Percentiles rank a stretch among this genome's conserved stretches.
Evolutionary conservation across 2,113 vertebrate genomes (phyloP).

Genomic region (Daphoenositta chrysoptera): DNA sequence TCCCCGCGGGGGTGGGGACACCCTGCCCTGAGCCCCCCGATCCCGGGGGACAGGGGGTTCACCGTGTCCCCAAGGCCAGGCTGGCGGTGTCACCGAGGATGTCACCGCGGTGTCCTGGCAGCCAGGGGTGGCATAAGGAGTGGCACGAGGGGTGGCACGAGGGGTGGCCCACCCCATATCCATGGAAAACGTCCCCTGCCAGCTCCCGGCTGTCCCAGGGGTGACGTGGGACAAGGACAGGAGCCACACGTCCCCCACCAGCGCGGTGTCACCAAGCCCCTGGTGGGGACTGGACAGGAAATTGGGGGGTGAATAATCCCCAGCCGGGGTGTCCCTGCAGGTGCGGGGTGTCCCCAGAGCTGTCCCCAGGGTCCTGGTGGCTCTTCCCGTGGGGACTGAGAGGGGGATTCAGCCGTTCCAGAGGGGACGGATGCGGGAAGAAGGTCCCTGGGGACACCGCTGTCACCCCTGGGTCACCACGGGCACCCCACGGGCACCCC

Average conservation of each 20-base stretch:
- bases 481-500: neutral
- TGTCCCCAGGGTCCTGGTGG: too few species aligned
- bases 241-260: fast-evolving
- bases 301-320: neutral
- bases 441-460: neutral
- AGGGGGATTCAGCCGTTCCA: neutral
- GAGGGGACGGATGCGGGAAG: neutral
- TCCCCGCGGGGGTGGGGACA: neutral
- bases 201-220: neutral
- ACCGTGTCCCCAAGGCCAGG: fast-evolving
- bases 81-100: fast-evolving
- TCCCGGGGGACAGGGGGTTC: too few species aligned
- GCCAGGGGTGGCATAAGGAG: too few species aligned
- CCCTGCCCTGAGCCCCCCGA: too few species aligned
- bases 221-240: fast-evolving
- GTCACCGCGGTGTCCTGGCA: neutral
- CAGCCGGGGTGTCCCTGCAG: neutral
- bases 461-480: neutral
- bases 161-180: neutral
- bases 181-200: fast-evolving
- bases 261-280: fast-evolving
- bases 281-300: neutral
- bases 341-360: too few species aligned
- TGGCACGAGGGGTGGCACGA: neutral
- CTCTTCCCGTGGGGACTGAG: neutral